phyloP scores from a whole-genome alignment of 2,888 invertebrate species.

The Himalopsyche tibetana region DNA sequence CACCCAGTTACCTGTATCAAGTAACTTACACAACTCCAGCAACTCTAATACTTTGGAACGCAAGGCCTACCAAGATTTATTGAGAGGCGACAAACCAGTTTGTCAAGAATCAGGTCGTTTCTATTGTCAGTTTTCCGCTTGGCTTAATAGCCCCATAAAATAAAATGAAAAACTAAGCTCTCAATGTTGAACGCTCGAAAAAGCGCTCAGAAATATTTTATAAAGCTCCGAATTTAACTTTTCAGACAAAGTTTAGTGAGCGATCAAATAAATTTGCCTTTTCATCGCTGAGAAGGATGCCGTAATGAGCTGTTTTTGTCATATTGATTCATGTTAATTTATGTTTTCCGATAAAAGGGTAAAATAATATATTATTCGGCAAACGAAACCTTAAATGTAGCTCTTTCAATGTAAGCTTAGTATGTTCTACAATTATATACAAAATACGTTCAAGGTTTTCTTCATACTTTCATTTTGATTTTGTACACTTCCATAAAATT shows the following conservation, averaged over 20 bases:
- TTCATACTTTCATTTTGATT: too few relatives aligned
- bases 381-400: background rate
- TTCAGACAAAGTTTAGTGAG: background rate
- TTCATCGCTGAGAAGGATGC: background rate
- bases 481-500: too few relatives aligned
- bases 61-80: constrained; percentile 55
- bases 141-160: constrained; percentile 49
- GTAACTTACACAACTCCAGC: constrained; percentile 51
- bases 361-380: background rate
- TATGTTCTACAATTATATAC: too few relatives aligned
- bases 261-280: constrained; percentile 24
- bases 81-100: constrained; percentile 57
- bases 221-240: constrained; percentile 29
- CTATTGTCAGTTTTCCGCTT: constrained; percentile 15
- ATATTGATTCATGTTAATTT: constrained; percentile 19
- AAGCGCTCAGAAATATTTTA: constrained; percentile 9
- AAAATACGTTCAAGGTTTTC: too few relatives aligned
- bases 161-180: constrained; percentile 47
- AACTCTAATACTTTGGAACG: background rate
- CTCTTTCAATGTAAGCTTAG: background rate
- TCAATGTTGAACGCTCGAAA: background rate
- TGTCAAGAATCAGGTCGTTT: background rate
- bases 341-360: constrained; percentile 4
- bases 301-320: background rate
- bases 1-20: constrained; percentile 61